Percentiles rank a stretch among this genome's conserved stretches.
phyloP scores from a whole-genome alignment of 92 coral and sea anemone species.

The Plumapathes pennacea region DNA sequence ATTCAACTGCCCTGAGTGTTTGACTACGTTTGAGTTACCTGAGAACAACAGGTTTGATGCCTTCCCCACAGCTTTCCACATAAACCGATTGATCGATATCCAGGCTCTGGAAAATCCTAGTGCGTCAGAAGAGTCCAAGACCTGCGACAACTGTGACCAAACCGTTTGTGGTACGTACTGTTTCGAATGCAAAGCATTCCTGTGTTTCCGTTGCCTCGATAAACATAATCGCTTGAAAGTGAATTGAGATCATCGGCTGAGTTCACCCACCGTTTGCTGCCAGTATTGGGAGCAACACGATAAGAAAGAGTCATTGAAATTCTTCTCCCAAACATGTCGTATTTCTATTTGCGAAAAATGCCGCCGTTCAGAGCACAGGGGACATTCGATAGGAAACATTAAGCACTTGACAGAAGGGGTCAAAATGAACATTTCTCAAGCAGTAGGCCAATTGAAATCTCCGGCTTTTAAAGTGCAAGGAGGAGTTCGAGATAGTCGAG shows the following conservation, averaged over 20 bases:
- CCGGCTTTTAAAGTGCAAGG: background rate
- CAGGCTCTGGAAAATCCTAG: no score
- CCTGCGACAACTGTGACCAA: background rate
- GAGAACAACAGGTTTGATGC: background rate
- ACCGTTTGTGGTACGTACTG: background rate
- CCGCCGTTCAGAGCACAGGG: background rate
- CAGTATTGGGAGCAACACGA: background rate
- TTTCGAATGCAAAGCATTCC: slow-evolving; percentile 9
- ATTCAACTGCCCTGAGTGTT: slow-evolving; percentile 1
- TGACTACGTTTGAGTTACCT: background rate
- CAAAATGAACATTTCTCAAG: background rate
- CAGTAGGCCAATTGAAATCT: background rate
- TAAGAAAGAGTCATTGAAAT: background rate
- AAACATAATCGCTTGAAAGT: slow-evolving; percentile 1
- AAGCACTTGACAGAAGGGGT: background rate
- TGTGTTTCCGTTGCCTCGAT: background rate
- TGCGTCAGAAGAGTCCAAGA: slow-evolving; percentile 2
- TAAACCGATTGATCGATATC: slow-evolving; percentile 1
- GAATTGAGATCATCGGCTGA: slow-evolving; percentile 1
- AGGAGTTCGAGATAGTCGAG: no score
- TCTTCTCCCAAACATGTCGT: background rate
- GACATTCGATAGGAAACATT: slow-evolving; percentile 1
- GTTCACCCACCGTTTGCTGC: background rate
- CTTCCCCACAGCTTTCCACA: slow-evolving; percentile 1
- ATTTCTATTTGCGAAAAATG: slow-evolving; percentile 3